Base-by-base conservation (phyloP, 2,113 vertebrate genomes). In the Piaya cayana region DNA sequence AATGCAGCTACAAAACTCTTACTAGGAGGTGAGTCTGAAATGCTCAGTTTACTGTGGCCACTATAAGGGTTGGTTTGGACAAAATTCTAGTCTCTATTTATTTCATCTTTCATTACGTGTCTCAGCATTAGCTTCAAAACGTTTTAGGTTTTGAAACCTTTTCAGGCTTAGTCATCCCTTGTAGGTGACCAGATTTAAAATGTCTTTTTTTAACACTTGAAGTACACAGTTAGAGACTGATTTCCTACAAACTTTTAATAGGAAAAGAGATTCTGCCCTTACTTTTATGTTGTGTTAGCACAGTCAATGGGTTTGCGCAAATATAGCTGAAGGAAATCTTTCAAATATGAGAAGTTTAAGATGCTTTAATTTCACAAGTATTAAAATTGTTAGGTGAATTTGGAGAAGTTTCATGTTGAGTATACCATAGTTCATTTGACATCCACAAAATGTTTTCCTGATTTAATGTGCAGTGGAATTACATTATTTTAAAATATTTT, bases 121-220 rank as follows among this genome's bases (percentile, higher is more conserved):
- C 11, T 82, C 27, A 43, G 16, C 43, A 34, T 11, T 52, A 52
- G 12, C 30, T 90, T 92, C 32, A 71, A 82, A 75, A 36, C 32
- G 9, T 72, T 80, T 79, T n/a, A n/a, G n/a, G n/a, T n/a, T n/a
- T n/a, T n/a, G n/a, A n/a, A n/a, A n/a, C n/a, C n/a, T n/a, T n/a
- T n/a, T n/a, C n/a, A n/a, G n/a, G n/a, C n/a, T n/a, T n/a, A 91
- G 84, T 62, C 53, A 70, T 93, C 91, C 70, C 82, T 91, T 88
- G 75, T 37, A 0, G 0, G 55, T 53, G 88, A 77, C 15, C 80
- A 45, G 16, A 63, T 76, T 95, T 92, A 59, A 90, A 76, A 74
- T 39, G 67, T n/a, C n/a, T 12, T 82, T 82, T 72, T 77, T 94
- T 86, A 94, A 34, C 45, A 92, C 72, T 92, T 85, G 25, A 90